Evolutionary conservation across 1,140 invertebrate species (phyloP).

Genomic region (Catajapyx aquilonaris): DNA sequence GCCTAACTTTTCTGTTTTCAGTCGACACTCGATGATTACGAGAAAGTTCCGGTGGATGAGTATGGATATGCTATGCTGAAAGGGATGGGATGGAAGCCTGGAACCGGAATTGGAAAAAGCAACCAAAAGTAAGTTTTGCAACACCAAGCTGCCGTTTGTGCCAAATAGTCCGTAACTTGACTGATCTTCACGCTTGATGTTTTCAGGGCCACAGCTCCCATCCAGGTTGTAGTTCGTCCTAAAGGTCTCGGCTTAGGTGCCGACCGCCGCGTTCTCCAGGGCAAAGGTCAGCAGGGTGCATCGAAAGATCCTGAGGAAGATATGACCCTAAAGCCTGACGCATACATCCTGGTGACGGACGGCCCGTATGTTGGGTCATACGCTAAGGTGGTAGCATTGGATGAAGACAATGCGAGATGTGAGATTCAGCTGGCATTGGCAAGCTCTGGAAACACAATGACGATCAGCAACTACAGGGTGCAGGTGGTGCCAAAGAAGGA

Average conservation of each 20-base stretch:
- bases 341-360: conserved; percentile 10
- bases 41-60: conserved; percentile 60
- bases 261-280: conserved; percentile 32
- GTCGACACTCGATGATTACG: conserved; percentile 72
- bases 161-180: conserved; percentile 9
- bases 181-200: conserved; percentile 8
- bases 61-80: conserved; percentile 81
- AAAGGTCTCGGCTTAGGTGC: conserved; percentile 84
- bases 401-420: conserved; percentile 60
- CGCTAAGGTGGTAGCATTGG: conserved; percentile 28
- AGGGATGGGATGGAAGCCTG: conserved; percentile 83
- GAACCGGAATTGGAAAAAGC: conserved; percentile 38
- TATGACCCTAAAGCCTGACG: conserved; percentile 22
- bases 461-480: conserved; percentile 54
- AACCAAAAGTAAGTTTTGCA: conserved; percentile 27
- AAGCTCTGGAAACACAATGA: conserved; percentile 40
- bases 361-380: conserved; percentile 9
- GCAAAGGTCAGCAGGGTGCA: conserved; percentile 20
- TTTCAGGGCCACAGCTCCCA: conserved; percentile 25
- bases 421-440: conserved; percentile 57
- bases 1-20: conserved; percentile 21
- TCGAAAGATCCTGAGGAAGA: conserved; percentile 33
- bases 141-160: conserved; percentile 2
- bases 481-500: conserved; percentile 52
- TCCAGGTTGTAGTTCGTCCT: conserved; percentile 43